Evolutionary conservation across 2,113 vertebrate genomes (phyloP).

Genomic region (Rutilus rutilus): DNA sequence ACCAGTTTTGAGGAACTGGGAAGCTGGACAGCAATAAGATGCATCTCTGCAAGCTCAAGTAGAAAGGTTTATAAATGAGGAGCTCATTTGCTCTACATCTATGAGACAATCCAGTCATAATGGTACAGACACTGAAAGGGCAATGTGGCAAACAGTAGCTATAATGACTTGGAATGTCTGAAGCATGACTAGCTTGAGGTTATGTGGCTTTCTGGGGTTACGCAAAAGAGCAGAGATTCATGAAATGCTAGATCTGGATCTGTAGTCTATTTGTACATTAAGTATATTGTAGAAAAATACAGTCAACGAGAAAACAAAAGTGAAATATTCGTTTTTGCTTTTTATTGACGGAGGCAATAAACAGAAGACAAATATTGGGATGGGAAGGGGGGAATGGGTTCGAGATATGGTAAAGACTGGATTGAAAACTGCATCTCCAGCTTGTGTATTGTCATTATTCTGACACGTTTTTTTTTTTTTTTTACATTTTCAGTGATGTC

Average conservation of each 20-base stretch:
- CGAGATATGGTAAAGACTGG: background rate
- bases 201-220: conserved; percentile 15
- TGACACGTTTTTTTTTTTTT: no score
- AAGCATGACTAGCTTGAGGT: background rate
- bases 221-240: conserved; percentile 11
- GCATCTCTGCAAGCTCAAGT: background rate
- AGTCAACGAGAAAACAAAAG: background rate
- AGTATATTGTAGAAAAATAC: background rate
- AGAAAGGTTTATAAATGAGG: background rate
- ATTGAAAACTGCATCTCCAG: background rate
- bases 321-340: no score
- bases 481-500: background rate
- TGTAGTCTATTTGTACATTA: background rate
- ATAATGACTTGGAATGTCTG: background rate
- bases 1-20: background rate
- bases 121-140: background rate
- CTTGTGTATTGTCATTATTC: background rate
- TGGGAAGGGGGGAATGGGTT: background rate
- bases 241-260: background rate
- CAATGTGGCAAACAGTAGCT: background rate
- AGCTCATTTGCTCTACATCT: conserved; percentile 5
- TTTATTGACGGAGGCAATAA: background rate
- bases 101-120: background rate
- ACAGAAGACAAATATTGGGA: background rate
- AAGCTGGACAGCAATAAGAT: background rate